phyloP scores from a whole-genome alignment of 2,113 vertebrate genomes.

The Epinephelus cyanopodus region DNA sequence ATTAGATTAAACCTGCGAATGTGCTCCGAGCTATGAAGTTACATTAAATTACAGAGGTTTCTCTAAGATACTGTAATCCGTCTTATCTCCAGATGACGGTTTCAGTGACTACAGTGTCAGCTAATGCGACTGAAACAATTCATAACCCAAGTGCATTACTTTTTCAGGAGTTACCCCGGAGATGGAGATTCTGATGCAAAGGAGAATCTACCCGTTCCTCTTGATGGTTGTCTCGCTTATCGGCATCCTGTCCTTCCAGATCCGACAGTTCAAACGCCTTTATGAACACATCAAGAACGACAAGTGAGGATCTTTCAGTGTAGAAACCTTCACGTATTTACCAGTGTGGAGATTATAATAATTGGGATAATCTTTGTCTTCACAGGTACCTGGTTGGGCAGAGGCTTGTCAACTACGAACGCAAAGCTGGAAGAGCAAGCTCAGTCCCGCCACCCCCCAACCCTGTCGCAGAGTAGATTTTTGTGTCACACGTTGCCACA shows the following conservation, averaged over 20 bases:
- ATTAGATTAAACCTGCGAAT: neutral
- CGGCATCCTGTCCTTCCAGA: slow-evolving; percentile 97
- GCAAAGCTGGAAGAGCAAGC: slow-evolving; percentile 91
- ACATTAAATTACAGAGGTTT: neutral
- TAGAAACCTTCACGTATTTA: neutral
- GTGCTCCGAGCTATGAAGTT: neutral
- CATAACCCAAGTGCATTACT: neutral
- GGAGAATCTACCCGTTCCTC: slow-evolving; percentile 97
- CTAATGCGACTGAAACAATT: neutral
- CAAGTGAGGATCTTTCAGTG: slow-evolving; percentile 88
- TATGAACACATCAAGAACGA: slow-evolving; percentile 99
- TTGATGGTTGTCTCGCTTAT: slow-evolving; percentile 97
- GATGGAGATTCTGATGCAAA: slow-evolving; percentile 97
- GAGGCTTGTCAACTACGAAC: slow-evolving; percentile 98
- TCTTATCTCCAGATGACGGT: neutral
- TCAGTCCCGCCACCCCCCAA: slow-evolving; percentile 86
- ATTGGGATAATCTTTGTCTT: slow-evolving; percentile 6
- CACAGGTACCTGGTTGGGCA: slow-evolving; percentile 97
- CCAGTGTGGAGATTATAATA: neutral
- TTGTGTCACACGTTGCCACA: slow-evolving; percentile 45
- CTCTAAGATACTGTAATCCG: neutral
- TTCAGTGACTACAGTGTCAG: neutral
- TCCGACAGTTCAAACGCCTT: slow-evolving; percentile 99
- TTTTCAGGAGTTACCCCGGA: slow-evolving; percentile 92
- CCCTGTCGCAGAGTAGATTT: slow-evolving; percentile 88